These are phyloP conservation scores for Urophycis tenuis DNA, from an alignment of 2,797 vertebrate species.

Conservation along the genomic window DNA sequence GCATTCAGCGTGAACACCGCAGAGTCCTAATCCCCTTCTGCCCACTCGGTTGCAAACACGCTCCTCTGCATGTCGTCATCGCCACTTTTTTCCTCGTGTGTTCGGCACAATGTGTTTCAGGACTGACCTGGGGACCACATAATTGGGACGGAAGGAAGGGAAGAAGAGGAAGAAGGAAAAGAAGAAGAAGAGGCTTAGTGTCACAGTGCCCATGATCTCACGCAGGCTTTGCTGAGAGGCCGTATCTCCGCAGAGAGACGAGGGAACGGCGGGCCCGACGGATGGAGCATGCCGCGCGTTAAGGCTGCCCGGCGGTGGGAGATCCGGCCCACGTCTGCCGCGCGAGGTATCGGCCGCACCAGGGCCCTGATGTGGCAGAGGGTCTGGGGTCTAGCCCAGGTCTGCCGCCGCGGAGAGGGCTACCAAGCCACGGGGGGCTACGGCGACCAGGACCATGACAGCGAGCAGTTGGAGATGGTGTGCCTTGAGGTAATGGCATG, in stretches of 20 bases:
- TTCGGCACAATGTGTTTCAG: conserved; percentile 39
- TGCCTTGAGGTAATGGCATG: conserved; percentile 60
- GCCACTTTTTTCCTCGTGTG: conserved; percentile 24
- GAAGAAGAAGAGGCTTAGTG: conserved; percentile 17
- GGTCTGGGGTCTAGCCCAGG: conserved; percentile 65
- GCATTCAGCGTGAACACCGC: conserved; percentile 58
- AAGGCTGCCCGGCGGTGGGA: conserved; percentile 58
- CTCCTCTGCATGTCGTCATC: conserved; percentile 44
- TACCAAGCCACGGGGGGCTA: conserved; percentile 60
- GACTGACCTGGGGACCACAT: conserved; percentile 23
- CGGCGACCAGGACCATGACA: conserved; percentile 60
- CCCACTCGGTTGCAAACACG: conserved; percentile 64
- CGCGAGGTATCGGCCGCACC: conserved; percentile 53
- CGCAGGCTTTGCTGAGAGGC: conserved; percentile 19
- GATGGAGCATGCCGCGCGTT: conserved; percentile 57
- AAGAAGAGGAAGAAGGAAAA: conserved; percentile 16
- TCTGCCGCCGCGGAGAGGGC: conserved; percentile 64
- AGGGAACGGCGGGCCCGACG: conserved; percentile 30
- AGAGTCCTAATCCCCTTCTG: conserved; percentile 78
- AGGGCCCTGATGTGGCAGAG: conserved; percentile 70
- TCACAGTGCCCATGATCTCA: conserved; percentile 33
- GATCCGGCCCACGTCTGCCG: conserved; percentile 58
- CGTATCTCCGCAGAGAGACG: conserved; percentile 36
- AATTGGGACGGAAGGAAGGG: not conserved
- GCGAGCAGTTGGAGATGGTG: conserved; percentile 62